Conservation (phyloP, 2,888 invertebrate species). For the Dinocampus coccinellae region DNA sequence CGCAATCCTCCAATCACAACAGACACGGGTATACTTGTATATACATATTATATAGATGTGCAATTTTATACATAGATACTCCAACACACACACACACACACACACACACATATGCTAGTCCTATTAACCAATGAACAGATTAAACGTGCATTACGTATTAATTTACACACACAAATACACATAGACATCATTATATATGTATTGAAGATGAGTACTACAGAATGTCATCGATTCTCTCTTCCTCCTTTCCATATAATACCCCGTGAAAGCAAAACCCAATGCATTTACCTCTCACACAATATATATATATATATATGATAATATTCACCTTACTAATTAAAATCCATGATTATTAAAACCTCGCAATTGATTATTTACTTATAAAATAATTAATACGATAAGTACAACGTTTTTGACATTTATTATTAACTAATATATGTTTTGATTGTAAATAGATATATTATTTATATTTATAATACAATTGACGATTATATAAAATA, state of each 20-base stretch:
- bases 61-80: neutral
- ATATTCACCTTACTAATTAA: slow-evolving; percentile 9
- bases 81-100: neutral
- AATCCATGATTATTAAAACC: slow-evolving; percentile 7
- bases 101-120: neutral
- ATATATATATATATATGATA: neutral
- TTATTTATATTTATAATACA: neutral
- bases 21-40: neutral
- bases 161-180: neutral
- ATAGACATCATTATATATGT: slow-evolving; percentile 4
- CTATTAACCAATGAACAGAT: neutral
- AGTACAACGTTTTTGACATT: neutral
- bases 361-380: slow-evolving; percentile 5
- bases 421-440: neutral
- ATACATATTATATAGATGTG: neutral
- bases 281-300: neutral
- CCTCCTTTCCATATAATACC: slow-evolving; percentile 18
- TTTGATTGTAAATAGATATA: neutral
- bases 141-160: slow-evolving; percentile 10
- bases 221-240: slow-evolving; percentile 26
- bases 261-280: slow-evolving; percentile 7
- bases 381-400: neutral
- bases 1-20: no score
- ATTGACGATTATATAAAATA: neutral
- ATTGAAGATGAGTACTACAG: slow-evolving; percentile 4